A percentile compares a stretch with the other conserved stretches of the same genome.
Conservation (phyloP, 2,797 vertebrate species). For the Betta splendens region DNA sequence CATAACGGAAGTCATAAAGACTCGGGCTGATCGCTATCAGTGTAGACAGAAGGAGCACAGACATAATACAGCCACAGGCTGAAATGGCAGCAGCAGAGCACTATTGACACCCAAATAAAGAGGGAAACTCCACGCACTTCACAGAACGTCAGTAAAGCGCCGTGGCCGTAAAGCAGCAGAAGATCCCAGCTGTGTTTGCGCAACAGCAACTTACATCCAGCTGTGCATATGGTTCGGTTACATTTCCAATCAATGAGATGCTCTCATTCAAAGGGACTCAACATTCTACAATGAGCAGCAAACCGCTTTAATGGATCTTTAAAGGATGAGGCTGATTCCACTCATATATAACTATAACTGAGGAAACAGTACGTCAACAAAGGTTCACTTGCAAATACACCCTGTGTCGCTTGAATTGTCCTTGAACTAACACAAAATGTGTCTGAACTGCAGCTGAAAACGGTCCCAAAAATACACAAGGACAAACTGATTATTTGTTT, state of each 20-base stretch:
- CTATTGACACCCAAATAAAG: conserved; percentile 46
- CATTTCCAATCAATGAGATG: too few relatives aligned
- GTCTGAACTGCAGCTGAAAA: neutral
- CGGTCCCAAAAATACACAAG: too few relatives aligned
- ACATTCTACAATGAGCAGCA: neutral
- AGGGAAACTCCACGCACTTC: conserved; percentile 29
- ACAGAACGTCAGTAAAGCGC: conserved; percentile 36
- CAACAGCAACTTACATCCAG: neutral
- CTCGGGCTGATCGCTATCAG: conserved; percentile 68
- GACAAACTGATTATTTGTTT: too few relatives aligned
- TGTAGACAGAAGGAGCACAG: conserved; percentile 56
- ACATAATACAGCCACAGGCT: conserved; percentile 50
- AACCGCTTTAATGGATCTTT: neutral
- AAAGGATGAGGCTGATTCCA: neutral
- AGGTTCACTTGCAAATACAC: too few relatives aligned
- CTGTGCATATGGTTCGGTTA: neutral
- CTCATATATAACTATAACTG: too few relatives aligned
- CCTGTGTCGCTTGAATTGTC: too few relatives aligned
- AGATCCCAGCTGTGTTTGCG: neutral
- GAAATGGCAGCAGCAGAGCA: conserved; percentile 35
- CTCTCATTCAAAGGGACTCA: too few relatives aligned
- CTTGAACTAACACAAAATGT: too few relatives aligned
- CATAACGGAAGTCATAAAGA: conserved; percentile 83
- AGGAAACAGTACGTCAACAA: too few relatives aligned
- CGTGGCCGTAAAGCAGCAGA: too few relatives aligned